Conservation (phyloP, 2,113 vertebrate genomes). For the Eolophus roseicapilla region DNA sequence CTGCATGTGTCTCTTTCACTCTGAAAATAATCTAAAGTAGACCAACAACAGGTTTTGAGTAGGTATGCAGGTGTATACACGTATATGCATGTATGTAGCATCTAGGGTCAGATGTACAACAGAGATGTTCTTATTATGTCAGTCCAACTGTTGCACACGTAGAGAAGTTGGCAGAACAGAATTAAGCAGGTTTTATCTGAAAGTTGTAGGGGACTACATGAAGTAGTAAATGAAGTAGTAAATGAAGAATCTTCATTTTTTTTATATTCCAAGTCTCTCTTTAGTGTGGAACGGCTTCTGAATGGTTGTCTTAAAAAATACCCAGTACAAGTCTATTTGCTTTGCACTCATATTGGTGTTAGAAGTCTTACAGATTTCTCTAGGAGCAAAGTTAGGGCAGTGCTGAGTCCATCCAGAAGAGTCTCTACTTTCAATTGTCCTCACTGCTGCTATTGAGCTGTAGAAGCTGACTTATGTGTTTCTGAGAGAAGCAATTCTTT, state of each 20-base stretch:
- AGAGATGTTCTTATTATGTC: neutral
- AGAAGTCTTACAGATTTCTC: neutral
- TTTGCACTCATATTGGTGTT: neutral
- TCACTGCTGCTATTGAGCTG: neutral
- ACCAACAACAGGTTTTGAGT: neutral
- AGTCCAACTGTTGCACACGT: neutral
- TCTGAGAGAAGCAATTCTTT: neutral
- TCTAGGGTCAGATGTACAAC: neutral
- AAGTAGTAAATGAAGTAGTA: too few relatives aligned
- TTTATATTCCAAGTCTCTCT: neutral
- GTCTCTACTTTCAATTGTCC: neutral
- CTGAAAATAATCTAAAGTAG: neutral
- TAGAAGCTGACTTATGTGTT: neutral
- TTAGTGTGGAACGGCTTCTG: neutral
- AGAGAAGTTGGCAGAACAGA: neutral
- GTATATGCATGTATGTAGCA: neutral
- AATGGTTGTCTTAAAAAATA: neutral
- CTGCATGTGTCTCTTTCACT: neutral
- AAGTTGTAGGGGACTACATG: neutral
- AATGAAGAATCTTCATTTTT: neutral
- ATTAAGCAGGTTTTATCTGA: neutral
- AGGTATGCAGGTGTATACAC: neutral
- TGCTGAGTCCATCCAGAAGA: neutral
- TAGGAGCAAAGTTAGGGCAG: neutral
- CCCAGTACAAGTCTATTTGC: neutral